Conservation (phyloP, 1,140 invertebrate species). For the Nixonia krombeini region DNA sequence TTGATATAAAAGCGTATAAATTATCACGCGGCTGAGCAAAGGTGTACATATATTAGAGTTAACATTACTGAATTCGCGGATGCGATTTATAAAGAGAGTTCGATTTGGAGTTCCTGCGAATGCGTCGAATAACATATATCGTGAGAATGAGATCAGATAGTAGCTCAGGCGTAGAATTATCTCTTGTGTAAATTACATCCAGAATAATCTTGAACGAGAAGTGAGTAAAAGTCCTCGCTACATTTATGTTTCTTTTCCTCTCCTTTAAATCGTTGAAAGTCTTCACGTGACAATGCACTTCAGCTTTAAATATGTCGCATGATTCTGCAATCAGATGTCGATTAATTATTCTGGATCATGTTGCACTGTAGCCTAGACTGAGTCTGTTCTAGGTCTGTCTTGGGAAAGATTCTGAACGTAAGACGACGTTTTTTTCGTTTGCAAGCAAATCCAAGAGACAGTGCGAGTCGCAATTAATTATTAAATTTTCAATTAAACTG, state of each 20-base stretch:
- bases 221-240: not conserved
- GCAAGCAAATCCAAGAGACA: not conserved
- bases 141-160: conserved; percentile 61
- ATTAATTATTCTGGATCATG: conserved; percentile 72
- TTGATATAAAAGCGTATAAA: no score
- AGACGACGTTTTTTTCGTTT: conserved; percentile 28
- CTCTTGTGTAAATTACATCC: conserved; percentile 54
- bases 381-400: conserved; percentile 72
- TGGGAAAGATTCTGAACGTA: conserved; percentile 44
- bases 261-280: no score
- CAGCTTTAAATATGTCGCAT: no score
- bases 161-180: conserved; percentile 48
- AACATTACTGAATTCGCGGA: conserved; percentile 15
- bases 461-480: conserved; percentile 12
- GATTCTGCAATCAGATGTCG: no score
- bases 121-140: conserved; percentile 24
- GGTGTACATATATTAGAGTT: not conserved
- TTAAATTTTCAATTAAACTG: conserved; percentile 8
- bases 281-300: no score
- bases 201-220: conserved; percentile 70
- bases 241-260: conserved; percentile 7
- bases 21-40: no score
- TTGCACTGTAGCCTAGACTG: conserved; percentile 67
- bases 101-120: not conserved
- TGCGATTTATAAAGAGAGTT: not conserved